phyloP scores from a whole-genome alignment of 2,888 invertebrate genomes.

The Cephus runcator region DNA sequence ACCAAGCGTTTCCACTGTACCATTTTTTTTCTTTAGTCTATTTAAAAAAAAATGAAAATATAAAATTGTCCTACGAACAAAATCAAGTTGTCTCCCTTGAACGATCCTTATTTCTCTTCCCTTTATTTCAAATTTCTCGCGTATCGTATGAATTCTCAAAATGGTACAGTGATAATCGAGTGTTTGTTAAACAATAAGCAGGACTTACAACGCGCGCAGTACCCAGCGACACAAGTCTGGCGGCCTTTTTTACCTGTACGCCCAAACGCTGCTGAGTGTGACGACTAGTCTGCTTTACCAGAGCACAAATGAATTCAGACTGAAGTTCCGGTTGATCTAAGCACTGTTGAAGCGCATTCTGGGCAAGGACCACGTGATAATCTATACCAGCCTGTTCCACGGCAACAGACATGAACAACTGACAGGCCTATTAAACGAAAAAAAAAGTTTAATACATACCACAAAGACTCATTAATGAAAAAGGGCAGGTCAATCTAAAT shows the following conservation, averaged over 20 bases:
- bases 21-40: conserved; percentile 46
- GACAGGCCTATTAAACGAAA: conserved; percentile 78
- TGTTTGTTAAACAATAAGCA: conserved; percentile 65
- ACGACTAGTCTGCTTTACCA: conserved; percentile 92
- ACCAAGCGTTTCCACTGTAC: conserved; percentile 59
- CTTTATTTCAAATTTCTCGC: neutral
- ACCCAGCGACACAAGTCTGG: conserved; percentile 66
- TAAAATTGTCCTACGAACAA: neutral
- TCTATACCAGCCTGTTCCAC: conserved; percentile 96
- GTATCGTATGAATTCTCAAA: neutral
- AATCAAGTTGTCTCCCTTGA: neutral
- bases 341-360: conserved; percentile 94
- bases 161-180: conserved; percentile 12
- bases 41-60: neutral
- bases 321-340: conserved; percentile 90
- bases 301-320: conserved; percentile 90
- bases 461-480: conserved; percentile 9
- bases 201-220: conserved; percentile 66
- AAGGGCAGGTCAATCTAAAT: neutral
- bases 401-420: conserved; percentile 95
- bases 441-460: conserved; percentile 8
- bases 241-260: conserved; percentile 83
- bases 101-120: neutral
- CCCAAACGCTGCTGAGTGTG: conserved; percentile 80
- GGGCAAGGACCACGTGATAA: conserved; percentile 96